Evolutionary conservation across 2,888 invertebrate genomes (phyloP), one percentile per base, ranked within the genome.

Genomic region (Lampropteryx suffumata): DNA sequence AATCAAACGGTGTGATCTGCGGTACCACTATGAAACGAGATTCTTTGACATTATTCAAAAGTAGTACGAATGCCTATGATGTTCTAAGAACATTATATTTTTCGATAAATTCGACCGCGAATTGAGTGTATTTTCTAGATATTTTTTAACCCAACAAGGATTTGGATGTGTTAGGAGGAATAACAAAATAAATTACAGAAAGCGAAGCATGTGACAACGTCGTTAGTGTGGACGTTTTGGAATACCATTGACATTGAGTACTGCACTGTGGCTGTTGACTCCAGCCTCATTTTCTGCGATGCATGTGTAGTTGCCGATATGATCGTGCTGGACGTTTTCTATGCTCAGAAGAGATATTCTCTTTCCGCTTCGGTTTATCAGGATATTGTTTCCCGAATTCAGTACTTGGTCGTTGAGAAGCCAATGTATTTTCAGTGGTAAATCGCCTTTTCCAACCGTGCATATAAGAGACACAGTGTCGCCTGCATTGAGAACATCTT

Each of bases 1-100:
- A 95, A 73, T 93, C 92, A 72, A 96, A 95, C 39, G 94, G 93
- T 51, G 94, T 93, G 66, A 96, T 95, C 92, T 95, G 95, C 55
- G 96, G 96, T 67, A 93, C 91, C 80, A 95, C 96, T 96, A 84
- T 48, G 55, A 49, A 69, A 72, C 40, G 57, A 47, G 24, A 45
- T 27, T 45, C 11, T 32, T 33, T 42, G 13, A 28, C 33, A 39
- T 28, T 34, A 13, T 30, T 30, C 10, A 5, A 29, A 30, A 24
- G 13, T 3, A 14, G 3, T 35, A 14, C 3, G 6, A 8, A 24
- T 1, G 21, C 12, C 28, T 28, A 27, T 11, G 8, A 14, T 17
- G 32, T 5, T 3, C n/a, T 12, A 24, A 8, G 14, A 10, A 0
- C 29, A 3, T 11, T 14, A 9, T 26, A 29, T n/a, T 30, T 24